These are phyloP conservation scores for Festucalex cinctus DNA, from an alignment of 2,113 vertebrate genomes.

Conservation along the genomic window DNA sequence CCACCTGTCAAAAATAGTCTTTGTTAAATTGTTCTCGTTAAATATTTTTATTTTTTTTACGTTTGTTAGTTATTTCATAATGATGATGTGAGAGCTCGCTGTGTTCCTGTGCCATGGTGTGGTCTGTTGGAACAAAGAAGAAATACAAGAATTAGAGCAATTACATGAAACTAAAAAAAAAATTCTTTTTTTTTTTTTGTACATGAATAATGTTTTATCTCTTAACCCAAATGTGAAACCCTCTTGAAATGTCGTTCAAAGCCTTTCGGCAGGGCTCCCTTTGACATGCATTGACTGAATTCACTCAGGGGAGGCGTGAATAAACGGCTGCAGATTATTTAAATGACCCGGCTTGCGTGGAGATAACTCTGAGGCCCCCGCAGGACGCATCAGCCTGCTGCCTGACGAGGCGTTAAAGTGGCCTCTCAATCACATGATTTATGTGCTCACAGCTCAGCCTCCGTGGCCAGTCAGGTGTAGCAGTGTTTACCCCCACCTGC, in stretches of 20 bases:
- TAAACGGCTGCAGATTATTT: conserved; percentile 62
- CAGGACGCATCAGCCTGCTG: conserved; percentile 46
- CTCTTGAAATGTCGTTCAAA: conserved; percentile 37
- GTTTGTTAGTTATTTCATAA: conserved; percentile 53
- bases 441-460: conserved; percentile 41
- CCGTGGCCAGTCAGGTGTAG: conserved; percentile 42
- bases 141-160: conserved; percentile 8
- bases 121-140: conserved; percentile 67
- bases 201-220: too few relatives aligned
- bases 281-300: conserved; percentile 56
- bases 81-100: conserved; percentile 81
- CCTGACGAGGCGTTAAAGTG: conserved; percentile 64
- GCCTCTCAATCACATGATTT: conserved; percentile 60
- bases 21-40: conserved; percentile 60
- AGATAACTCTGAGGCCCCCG: conserved; percentile 31
- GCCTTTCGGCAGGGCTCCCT: conserved; percentile 41
- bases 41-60: conserved; percentile 45
- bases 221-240: conserved; percentile 25
- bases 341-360: conserved; percentile 54
- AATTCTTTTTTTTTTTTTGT: too few relatives aligned
- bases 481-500: conserved; percentile 47
- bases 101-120: conserved; percentile 88
- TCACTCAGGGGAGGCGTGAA: conserved; percentile 43
- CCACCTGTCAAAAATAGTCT: conserved; percentile 57
- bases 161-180: too few relatives aligned